Evolutionary conservation across 37 sponge, comb jelly and placozoan species (phyloP).

Genomic region (Ephydatia muelleri): DNA sequence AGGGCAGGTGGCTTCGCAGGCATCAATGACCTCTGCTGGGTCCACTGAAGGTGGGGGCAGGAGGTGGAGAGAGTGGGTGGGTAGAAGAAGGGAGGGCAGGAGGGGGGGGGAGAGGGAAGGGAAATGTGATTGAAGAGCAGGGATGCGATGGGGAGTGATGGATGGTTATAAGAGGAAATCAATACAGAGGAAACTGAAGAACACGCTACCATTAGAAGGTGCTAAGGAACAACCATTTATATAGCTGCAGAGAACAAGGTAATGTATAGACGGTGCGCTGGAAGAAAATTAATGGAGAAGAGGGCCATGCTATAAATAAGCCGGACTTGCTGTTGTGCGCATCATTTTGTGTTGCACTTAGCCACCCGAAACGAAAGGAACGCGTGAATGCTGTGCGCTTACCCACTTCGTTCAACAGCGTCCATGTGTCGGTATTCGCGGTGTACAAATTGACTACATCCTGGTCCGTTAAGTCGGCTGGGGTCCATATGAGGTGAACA

Average conservation of each 20-base stretch:
- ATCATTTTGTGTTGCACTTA: no score
- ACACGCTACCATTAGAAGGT: neutral
- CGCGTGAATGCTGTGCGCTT: neutral
- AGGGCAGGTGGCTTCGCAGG: constrained; percentile 19
- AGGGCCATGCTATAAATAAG: no score
- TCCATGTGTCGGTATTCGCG: constrained; percentile 63
- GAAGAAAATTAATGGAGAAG: no score
- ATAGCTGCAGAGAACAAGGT: neutral
- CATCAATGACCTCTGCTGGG: constrained; percentile 53
- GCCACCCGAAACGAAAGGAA: no score
- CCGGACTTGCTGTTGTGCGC: no score
- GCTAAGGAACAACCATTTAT: neutral
- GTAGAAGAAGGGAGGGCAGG: neutral
- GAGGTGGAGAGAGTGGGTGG: no score
- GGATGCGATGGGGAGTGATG: neutral
- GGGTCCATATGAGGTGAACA: constrained; percentile 52
- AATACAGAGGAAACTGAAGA: neutral
- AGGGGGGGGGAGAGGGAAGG: neutral
- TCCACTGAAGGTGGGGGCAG: no score
- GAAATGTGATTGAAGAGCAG: neutral
- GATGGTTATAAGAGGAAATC: neutral
- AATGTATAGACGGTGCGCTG: no score
- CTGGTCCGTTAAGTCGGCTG: constrained; percentile 54
- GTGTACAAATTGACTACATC: constrained; percentile 72
- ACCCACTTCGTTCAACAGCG: constrained; percentile 55